phyloP scores from a whole-genome alignment of 2,113 vertebrate genomes.

The Ahaetulla prasina region DNA sequence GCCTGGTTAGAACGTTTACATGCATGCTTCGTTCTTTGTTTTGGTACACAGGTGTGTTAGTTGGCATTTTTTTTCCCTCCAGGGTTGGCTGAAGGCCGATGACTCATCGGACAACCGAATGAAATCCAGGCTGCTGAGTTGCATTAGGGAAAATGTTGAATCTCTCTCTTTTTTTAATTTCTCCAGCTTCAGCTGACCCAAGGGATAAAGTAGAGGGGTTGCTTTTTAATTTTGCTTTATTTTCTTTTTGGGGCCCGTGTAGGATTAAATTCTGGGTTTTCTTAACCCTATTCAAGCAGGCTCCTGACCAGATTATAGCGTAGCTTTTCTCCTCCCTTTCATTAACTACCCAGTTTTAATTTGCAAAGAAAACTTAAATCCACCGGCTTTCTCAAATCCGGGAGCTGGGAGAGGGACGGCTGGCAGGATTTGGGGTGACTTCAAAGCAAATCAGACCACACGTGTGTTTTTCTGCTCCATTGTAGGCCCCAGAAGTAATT shows the following conservation, averaged over 20 bases:
- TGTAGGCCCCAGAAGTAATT: constrained; percentile 94
- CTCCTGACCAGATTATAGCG: background rate
- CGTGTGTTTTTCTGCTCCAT: background rate
- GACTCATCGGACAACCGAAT: background rate
- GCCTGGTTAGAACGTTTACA: background rate
- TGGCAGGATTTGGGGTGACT: background rate
- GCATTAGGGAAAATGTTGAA: background rate
- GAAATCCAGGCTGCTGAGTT: background rate
- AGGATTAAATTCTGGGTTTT: background rate
- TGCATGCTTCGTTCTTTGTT: background rate
- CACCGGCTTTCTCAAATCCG: background rate
- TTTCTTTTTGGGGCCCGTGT: background rate
- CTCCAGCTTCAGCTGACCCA: background rate
- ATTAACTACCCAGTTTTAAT: background rate
- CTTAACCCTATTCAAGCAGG: background rate
- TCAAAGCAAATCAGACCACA: background rate
- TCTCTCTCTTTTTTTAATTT: background rate
- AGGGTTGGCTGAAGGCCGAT: background rate
- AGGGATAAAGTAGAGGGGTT: background rate
- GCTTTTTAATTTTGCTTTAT: background rate
- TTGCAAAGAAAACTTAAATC: background rate
- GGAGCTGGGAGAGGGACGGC: background rate
- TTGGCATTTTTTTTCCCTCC: background rate
- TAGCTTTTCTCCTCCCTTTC: background rate
- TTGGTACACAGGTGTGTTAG: background rate